Percentiles rank a stretch among this genome's conserved stretches.
Conservation (phyloP, 2,888 invertebrate species). For the Netelia fuscicornis region DNA sequence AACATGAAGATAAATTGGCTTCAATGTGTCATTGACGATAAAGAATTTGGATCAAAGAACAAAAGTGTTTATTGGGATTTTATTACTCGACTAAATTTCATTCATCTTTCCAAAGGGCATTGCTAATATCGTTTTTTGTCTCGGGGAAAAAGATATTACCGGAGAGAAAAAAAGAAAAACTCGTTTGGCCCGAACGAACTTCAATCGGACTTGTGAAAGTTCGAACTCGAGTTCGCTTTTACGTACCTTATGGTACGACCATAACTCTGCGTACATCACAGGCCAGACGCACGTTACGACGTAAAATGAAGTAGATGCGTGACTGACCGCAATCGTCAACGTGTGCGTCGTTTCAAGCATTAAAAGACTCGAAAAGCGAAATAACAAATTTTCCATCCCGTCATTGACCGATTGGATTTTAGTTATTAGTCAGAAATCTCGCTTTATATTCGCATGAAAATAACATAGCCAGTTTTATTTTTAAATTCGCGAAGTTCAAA, state of each 20-base stretch:
- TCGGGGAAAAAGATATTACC: neutral
- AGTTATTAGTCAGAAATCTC: no score
- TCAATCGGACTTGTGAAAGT: slow-evolving; percentile 67
- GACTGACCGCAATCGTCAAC: neutral
- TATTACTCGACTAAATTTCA: neutral
- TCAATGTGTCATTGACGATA: neutral
- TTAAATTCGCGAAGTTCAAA: no score
- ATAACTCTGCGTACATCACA: slow-evolving; percentile 25
- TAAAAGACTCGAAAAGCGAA: no score
- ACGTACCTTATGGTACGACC: slow-evolving; percentile 4
- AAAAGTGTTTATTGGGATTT: neutral
- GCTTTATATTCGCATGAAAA: no score
- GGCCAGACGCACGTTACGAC: slow-evolving; percentile 18
- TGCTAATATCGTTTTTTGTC: neutral
- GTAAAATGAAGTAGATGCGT: neutral
- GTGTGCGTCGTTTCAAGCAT: neutral
- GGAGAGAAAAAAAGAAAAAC: slow-evolving; percentile 27
- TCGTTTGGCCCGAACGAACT: slow-evolving; percentile 37
- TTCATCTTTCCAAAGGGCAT: no score
- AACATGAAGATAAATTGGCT: slow-evolving; percentile 12
- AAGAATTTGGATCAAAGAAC: neutral
- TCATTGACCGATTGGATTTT: no score
- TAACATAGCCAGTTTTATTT: no score
- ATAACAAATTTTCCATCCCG: no score
- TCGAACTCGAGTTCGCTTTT: slow-evolving; percentile 5